Evolutionary conservation across 1,140 invertebrate genomes (phyloP), one percentile per base, ranked within the genome.

Genomic region (Nautilus pompilius): DNA sequence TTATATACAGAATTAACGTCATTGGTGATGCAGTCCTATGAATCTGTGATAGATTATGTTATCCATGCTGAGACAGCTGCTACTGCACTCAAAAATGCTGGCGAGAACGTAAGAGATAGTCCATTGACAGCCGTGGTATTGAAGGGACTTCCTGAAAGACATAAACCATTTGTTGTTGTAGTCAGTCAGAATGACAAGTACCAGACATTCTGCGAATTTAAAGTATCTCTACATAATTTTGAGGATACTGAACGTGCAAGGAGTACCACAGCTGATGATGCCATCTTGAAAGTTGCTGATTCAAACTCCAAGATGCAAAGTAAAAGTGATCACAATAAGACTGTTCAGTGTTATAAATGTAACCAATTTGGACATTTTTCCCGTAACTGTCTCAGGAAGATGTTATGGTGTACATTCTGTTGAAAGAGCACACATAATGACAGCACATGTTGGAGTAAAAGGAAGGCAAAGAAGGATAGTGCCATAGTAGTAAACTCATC

Each of bases 1-100:
- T 48, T 69, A 13, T 69, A 69, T 55, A 66, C 65, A 2, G 60
- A 69, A 56, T 53, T 67, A n/a, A 63, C 60, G 2, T 67, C 65
- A n/a, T 30, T 69, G 15, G 28, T 26, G 2, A 66, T 46, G 53
- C 5, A 26, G 17, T 10, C 20, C 8, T 20, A 32, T 28, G 60
- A 69, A 55, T 33, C 48, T 5, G 48, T 63, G 15, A 69, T 62
- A n/a, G 68, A 69, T 33, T 69, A 69, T 48, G 41, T 69, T 10
- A 54, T 69, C 2, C 41, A 65, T 33, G 65, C 60, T 13, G 68
- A 69, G 53, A 67, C 55, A 4, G 57, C 68, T 34, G 65, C 68
- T 8, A 33, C 53, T 33, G 20, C 30, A 32, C 33, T 67, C 10
- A 51, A 57, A 48, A 30, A 5, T 15, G 60, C 65, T 24, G 58